phyloP scores from a whole-genome alignment of 2,113 vertebrate species.

The Aegotheles bennettii region DNA sequence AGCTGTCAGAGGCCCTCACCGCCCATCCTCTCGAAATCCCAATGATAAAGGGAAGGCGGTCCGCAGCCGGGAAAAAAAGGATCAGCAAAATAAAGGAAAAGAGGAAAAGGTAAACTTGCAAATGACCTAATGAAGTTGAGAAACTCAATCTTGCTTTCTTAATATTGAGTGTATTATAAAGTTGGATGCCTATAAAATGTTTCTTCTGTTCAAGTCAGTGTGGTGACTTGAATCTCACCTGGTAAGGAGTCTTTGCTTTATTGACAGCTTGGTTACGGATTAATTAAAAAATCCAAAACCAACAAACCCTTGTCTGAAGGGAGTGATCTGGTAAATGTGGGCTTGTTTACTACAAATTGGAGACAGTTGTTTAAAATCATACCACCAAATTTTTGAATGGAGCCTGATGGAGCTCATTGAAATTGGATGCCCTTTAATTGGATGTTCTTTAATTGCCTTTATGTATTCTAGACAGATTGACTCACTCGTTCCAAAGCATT shows the following conservation, averaged over 20 bases:
- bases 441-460: not conserved
- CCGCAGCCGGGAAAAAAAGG: slow-evolving; percentile 88
- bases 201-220: not conserved
- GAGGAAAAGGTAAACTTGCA: slow-evolving; percentile 87
- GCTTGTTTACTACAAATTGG: not conserved
- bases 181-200: not conserved
- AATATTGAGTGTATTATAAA: not conserved
- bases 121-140: not conserved
- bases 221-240: not conserved
- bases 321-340: not conserved
- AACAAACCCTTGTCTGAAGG: not conserved
- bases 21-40: slow-evolving; percentile 77
- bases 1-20: slow-evolving; percentile 76
- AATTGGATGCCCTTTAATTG: not conserved
- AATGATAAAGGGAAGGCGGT: slow-evolving; percentile 79
- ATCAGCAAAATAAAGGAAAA: slow-evolving; percentile 80
- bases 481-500: not conserved
- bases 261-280: not conserved
- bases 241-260: not conserved
- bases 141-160: not conserved
- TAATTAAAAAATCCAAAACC: not conserved
- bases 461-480: not conserved
- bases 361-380: not conserved
- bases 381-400: not conserved
- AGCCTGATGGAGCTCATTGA: not conserved